phyloP scores from a whole-genome alignment of 2,888 invertebrate species.

The Adelphocoris suturalis region DNA sequence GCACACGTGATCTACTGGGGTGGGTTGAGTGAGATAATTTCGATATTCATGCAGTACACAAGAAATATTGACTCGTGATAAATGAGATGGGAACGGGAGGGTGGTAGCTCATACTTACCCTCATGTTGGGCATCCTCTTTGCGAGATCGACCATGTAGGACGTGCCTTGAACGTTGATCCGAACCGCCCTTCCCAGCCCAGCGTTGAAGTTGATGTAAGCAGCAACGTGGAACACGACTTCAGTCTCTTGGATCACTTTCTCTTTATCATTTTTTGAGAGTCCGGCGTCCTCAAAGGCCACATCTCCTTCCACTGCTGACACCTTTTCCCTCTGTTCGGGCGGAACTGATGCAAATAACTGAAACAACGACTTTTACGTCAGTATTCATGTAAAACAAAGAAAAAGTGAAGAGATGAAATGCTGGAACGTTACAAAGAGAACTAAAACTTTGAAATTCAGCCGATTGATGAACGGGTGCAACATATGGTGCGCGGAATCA shows the following conservation, averaged over 20 bases:
- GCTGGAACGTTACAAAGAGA: too few relatives aligned
- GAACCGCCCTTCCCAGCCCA: constrained; percentile 78
- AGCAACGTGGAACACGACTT: constrained; percentile 75
- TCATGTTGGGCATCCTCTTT: constrained; percentile 80
- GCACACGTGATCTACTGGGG: not conserved
- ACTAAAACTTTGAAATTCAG: too few relatives aligned
- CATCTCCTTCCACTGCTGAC: constrained; percentile 86
- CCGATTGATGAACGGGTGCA: too few relatives aligned
- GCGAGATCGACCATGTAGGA: constrained; percentile 80
- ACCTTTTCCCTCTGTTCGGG: constrained; percentile 87
- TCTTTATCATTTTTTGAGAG: constrained; percentile 82
- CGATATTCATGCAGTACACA: constrained; percentile 57
- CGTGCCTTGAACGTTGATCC: constrained; percentile 83
- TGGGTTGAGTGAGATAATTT: constrained; percentile 33
- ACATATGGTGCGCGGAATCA: too few relatives aligned
- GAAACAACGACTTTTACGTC: constrained; percentile 67
- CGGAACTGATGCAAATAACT: constrained; percentile 87
- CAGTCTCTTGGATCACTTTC: constrained; percentile 82
- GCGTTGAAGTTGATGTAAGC: constrained; percentile 75
- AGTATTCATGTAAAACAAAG: too few relatives aligned
- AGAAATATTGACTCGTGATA: constrained; percentile 53
- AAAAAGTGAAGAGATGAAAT: too few relatives aligned
- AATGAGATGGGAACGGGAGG: constrained; percentile 35
- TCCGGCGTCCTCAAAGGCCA: constrained; percentile 84
- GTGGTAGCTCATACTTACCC: constrained; percentile 77